Evolutionary conservation across 2,113 vertebrate species (phyloP), one percentile per base, ranked within the genome.

Genomic region (Cebus imitator): DNA sequence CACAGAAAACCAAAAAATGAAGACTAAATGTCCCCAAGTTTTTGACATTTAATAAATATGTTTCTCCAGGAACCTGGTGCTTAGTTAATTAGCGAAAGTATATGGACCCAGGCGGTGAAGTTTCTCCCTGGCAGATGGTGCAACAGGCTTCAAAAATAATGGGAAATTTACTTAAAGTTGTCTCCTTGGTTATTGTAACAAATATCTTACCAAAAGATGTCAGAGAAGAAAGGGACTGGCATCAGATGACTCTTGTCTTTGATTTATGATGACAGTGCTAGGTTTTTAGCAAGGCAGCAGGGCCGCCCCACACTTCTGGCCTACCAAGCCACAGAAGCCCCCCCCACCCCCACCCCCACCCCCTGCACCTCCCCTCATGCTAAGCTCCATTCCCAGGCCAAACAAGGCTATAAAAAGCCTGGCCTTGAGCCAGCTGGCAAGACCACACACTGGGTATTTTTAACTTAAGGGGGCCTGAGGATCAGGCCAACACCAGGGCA

Each of bases 11-110:
- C 87, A 98, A 96, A 96, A 96, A 97, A 84, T 57, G 89, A 98
- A 98, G 95, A 97, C 92, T 97, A 96, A 96, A 98, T 97, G 98
- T 95, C 95, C 95, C 89, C 92, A 96, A 82, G 88, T 90, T 97
- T 97, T 75, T 98, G 97, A 98, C 97, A 98, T 98, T 98, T 98
- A 98, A 97, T 95, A 90, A 98, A 98, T 94, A 96, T 97, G 95
- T 89, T 97, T 93, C 97, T 92, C 96, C 90, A 96, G 70, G 95
- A 97, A 95, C 61, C 95, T 35, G 21, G 92, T 83, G 57, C 95
- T 97, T 85, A 52, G 72, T 90, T 96, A 96, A 96, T 97, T 97
- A 96, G 87, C 81, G 70, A 83, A 96, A 97, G 92, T 97, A n/a
- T 80, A 96, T 82, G 92, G 79, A 86, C 90, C 94, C 8, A 78